A percentile compares a stretch with the other conserved stretches of the same genome.
These are phyloP conservation scores for Lordiphosa stackelbergi DNA, from an alignment of 1,140 invertebrate species.

Conservation along the genomic window DNA sequence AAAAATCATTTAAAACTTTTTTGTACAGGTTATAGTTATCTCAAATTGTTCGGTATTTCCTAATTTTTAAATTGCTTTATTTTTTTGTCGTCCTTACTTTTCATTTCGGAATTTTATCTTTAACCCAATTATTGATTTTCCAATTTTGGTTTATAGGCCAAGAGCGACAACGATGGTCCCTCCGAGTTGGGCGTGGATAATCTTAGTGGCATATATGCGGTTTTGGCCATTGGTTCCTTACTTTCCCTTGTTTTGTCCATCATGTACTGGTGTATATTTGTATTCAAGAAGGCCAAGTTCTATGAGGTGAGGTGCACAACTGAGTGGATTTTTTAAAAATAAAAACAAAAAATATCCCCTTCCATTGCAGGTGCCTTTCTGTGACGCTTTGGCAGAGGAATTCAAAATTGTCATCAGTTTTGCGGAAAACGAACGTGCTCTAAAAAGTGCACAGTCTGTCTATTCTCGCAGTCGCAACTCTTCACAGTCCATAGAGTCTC, in stretches of 20 bases:
- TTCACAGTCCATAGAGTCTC: constrained; percentile 65
- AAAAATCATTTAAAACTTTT: too few species aligned
- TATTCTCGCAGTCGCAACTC: constrained; percentile 72
- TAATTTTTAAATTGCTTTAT: too few species aligned
- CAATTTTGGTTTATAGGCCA: constrained; percentile 26
- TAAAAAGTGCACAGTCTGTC: constrained; percentile 66
- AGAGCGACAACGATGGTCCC: constrained; percentile 31
- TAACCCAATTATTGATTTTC: too few species aligned
- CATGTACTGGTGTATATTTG: constrained; percentile 67
- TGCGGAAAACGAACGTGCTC: constrained; percentile 54
- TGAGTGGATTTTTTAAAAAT: neutral
- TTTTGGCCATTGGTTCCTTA: constrained; percentile 79
- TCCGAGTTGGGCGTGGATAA: constrained; percentile 79
- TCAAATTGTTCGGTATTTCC: too few species aligned
- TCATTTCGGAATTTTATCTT: too few species aligned
- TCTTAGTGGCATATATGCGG: constrained; percentile 85
- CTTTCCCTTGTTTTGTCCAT: constrained; percentile 75
- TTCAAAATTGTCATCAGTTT: constrained; percentile 82
- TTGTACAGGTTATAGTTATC: too few species aligned
- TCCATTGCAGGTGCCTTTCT: constrained; percentile 81
- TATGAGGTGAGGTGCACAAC: constrained; percentile 44
- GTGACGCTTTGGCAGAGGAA: constrained; percentile 83
- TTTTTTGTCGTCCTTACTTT: too few species aligned
- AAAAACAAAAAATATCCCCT: neutral
- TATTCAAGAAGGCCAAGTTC: constrained; percentile 56